Evolutionary conservation across 2,113 vertebrate genomes (phyloP).

Genomic region (Ginglymostoma cirratum): DNA sequence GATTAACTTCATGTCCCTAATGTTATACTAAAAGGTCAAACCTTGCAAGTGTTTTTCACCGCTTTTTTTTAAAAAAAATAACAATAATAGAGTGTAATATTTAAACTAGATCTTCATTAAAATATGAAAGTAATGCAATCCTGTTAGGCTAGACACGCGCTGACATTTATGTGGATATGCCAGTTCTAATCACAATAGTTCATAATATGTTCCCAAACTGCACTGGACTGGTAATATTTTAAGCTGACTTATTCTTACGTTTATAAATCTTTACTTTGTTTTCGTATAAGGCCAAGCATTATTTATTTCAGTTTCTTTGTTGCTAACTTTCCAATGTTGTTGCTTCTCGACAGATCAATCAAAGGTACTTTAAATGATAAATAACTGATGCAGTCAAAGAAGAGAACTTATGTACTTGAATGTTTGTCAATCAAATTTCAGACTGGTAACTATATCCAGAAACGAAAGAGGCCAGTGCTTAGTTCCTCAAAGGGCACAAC

Average conservation of each 20-base stretch:
- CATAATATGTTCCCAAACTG: not conserved
- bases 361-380: not conserved
- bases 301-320: not conserved
- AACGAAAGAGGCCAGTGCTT: not conserved
- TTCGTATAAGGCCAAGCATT: not conserved
- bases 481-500: not conserved
- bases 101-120: not conserved
- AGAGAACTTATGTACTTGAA: not conserved
- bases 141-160: too few species aligned
- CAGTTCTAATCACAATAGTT: not conserved
- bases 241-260: not conserved
- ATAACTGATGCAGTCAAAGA: not conserved
- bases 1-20: not conserved
- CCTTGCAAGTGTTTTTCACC: not conserved
- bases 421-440: slow-evolving; percentile 14
- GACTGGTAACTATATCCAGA: slow-evolving; percentile 28
- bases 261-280: not conserved
- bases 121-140: not conserved
- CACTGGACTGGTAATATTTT: not conserved
- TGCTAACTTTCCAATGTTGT: not conserved
- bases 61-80: not conserved
- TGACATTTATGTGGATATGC: not conserved
- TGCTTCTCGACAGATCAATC: slow-evolving; percentile 14
- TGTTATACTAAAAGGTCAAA: not conserved
- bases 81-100: not conserved